These are phyloP conservation scores for Cinclus mexicanus DNA, from an alignment of 2,113 vertebrate genomes.

Conservation along the genomic window DNA sequence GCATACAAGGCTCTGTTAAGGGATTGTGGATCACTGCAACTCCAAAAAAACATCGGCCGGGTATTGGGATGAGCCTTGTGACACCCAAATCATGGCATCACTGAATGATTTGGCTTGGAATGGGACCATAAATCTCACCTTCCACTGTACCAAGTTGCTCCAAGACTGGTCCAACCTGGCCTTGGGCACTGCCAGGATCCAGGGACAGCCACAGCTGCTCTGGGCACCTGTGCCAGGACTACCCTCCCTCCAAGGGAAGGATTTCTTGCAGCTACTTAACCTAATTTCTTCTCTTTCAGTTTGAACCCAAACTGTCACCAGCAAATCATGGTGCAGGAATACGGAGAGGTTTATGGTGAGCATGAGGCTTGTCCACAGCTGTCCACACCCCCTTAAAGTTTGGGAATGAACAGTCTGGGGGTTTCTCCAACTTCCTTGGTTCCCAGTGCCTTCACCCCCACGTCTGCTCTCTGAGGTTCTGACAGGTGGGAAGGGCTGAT, in stretches of 20 bases:
- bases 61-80: not conserved
- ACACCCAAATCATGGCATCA: not conserved
- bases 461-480: not conserved
- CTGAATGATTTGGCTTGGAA: not conserved
- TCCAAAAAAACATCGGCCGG: accelerated
- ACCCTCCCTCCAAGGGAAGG: not conserved
- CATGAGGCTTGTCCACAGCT: not conserved
- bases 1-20: not conserved
- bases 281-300: not conserved
- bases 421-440: not conserved
- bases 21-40: not conserved
- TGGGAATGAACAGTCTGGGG: not conserved
- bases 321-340: not conserved
- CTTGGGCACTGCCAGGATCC: not conserved
- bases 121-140: not conserved
- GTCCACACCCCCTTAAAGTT: not conserved
- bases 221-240: not conserved
- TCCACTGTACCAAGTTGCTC: accelerated
- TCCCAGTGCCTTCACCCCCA: not conserved
- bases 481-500: not conserved
- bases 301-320: not conserved
- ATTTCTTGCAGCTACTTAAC: not conserved
- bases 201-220: not conserved
- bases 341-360: not conserved
- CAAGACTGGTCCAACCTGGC: accelerated